Evolutionary conservation across 1,140 invertebrate species (phyloP), one percentile per base, ranked within the genome.

Genomic region (Melanaphis sacchari): DNA sequence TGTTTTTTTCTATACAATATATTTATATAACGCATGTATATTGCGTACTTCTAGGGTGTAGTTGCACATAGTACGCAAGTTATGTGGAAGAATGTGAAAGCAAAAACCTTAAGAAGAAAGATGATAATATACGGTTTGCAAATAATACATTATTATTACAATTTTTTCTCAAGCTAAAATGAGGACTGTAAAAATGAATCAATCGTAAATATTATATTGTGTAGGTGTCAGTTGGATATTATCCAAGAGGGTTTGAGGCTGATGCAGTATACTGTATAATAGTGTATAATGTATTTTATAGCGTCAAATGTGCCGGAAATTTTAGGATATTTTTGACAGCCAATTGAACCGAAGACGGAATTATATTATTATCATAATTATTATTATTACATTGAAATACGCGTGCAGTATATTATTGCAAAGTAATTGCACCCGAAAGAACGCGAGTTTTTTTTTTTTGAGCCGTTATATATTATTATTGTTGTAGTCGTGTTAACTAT

Each of bases 251-350:
- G 59, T n/a, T 11, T 66, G 11, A 18, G 15, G 59, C 4, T 15
- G 31, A n/a, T 76, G 31, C 31, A 76, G 9, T 66, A n/a, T 15
- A n/a, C 59, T 31, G 59, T 18, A n/a, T 76, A 6, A 3, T 76
- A 76, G 26, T 31, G 59, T 18, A n/a, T 76, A 6, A 3, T 76
- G 36, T 59, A n/a, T n/a, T 66, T n/a, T 66, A 66, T 15, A n/a
- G 22, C 46, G 43, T 49, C n/a, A 46, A 88, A 88, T 88, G 87
- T 88, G 31, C 41, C 46, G 46, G 87, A 88, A 52, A 88, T 43
- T 18, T 84, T 84, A 76, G 18, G n/a, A 49, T 8, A 21, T 49
- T 88, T 88, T 88, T 21, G 87, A 88, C 36, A 46, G 87, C n/a
- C 87, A 46, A 49, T 88, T 88, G 87, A 88, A 88, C 87, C 46